These are phyloP conservation scores for Gallinago jamesoni DNA, from an alignment of 2,113 vertebrate genomes.

Conservation along the genomic window DNA sequence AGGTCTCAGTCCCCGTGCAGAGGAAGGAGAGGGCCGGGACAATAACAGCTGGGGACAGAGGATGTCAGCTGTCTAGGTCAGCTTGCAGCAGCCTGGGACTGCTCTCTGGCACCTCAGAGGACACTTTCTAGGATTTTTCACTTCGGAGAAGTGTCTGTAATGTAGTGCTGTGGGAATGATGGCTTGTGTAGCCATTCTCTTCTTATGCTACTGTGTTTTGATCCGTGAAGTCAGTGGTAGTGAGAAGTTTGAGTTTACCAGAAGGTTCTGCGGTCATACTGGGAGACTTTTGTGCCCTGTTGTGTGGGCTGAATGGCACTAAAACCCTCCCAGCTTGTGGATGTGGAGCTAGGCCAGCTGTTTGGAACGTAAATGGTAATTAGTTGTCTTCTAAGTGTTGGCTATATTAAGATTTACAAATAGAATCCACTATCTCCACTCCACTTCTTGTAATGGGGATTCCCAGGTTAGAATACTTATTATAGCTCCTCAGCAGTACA, in stretches of 20 bases:
- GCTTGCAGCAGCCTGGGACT: neutral
- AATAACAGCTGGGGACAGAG: neutral
- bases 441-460: neutral
- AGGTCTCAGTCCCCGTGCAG: neutral
- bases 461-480: neutral
- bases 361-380: neutral
- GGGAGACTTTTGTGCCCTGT: neutral
- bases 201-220: neutral
- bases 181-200: neutral
- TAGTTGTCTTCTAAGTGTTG: neutral
- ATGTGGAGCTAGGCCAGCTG: constrained; percentile 14
- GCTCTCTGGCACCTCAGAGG: neutral
- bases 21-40: neutral
- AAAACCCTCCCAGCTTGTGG: neutral
- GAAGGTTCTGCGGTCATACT: neutral
- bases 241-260: neutral
- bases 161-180: neutral
- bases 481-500: neutral
- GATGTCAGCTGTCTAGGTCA: neutral
- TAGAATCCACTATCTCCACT: neutral
- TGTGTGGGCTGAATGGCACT: constrained; percentile 17
- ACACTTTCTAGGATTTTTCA: neutral
- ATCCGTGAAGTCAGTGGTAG: neutral
- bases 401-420: neutral
- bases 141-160: neutral